These are phyloP conservation scores for Erpobdella octoculata DNA, from an alignment of 2,888 invertebrate genomes.

Conservation along the genomic window DNA sequence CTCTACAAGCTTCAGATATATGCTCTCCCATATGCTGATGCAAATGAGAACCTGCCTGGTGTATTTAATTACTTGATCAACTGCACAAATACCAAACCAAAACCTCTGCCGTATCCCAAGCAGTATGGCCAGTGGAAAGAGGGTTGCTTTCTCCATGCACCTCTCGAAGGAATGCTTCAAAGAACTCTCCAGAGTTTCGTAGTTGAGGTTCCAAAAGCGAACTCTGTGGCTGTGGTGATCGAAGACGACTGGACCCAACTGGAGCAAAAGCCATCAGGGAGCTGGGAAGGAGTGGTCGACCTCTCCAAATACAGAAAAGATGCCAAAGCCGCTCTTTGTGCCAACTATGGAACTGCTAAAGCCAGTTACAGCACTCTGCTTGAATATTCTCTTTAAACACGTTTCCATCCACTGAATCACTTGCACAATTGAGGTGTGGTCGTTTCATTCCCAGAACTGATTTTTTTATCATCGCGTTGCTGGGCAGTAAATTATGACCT, in stretches of 20 bases:
- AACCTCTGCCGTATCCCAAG: conserved; percentile 47
- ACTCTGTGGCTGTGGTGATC: conserved; percentile 50
- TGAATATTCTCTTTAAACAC: conserved; percentile 42
- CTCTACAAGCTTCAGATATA: conserved; percentile 52
- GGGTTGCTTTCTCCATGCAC: conserved; percentile 50
- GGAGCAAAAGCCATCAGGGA: conserved; percentile 39
- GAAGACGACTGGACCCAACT: conserved; percentile 51
- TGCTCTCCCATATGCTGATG: conserved; percentile 46
- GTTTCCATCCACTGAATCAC: too few relatives aligned
- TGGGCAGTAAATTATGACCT: too few relatives aligned
- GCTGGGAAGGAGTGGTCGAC: conserved; percentile 47
- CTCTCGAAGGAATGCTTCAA: conserved; percentile 39
- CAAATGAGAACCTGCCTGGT: conserved; percentile 49
- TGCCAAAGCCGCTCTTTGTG: conserved; percentile 47
- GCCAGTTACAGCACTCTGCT: conserved; percentile 51
- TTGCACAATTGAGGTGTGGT: too few relatives aligned
- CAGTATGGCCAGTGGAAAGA: conserved; percentile 54
- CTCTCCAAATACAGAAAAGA: conserved; percentile 43
- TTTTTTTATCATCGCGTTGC: too few relatives aligned
- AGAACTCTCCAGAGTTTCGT: conserved; percentile 11
- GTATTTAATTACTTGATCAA: conserved; percentile 52
- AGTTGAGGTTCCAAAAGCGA: conserved; percentile 47
- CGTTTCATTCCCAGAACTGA: too few relatives aligned
- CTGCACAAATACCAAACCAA: conserved; percentile 40
- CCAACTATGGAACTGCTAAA: conserved; percentile 49